phyloP scores from a whole-genome alignment of 2,888 invertebrate genomes.

The Tachina fera region DNA sequence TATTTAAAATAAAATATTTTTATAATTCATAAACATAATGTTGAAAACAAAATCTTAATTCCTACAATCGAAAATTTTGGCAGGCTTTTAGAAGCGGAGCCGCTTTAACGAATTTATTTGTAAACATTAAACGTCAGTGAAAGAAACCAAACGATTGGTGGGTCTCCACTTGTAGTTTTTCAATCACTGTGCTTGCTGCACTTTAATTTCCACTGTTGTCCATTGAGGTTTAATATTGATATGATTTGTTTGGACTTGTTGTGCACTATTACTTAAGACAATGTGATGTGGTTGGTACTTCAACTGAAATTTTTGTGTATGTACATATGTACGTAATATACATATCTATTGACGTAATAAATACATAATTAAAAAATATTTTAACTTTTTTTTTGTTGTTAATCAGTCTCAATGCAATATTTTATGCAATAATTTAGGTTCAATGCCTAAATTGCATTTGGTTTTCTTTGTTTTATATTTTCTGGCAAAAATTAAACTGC shows the following conservation, averaged over 20 bases:
- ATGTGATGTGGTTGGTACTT: background rate
- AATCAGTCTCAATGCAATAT: conserved; percentile 18
- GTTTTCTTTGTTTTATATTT: conserved; percentile 1
- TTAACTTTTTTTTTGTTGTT: background rate
- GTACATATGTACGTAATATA: background rate
- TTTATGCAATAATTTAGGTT: conserved; percentile 54
- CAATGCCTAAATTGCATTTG: conserved; percentile 52
- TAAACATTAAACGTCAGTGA: no score
- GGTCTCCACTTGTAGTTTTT: no score
- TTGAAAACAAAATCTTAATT: no score
- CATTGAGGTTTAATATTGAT: background rate
- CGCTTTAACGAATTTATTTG: no score
- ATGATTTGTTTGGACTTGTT: conserved; percentile 75
- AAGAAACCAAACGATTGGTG: no score
- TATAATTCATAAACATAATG: no score
- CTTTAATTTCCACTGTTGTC: background rate
- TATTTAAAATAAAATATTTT: no score
- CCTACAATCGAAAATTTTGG: no score
- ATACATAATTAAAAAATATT: background rate
- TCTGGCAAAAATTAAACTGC: conserved; percentile 5
- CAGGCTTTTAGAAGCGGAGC: no score
- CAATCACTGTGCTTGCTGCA: no score
- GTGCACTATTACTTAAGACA: conserved; percentile 68
- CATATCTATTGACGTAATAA: conserved; percentile 35
- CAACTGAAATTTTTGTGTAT: conserved; percentile 66